Conservation (phyloP, 2,113 vertebrate genomes). For the Monopterus albus region DNA sequence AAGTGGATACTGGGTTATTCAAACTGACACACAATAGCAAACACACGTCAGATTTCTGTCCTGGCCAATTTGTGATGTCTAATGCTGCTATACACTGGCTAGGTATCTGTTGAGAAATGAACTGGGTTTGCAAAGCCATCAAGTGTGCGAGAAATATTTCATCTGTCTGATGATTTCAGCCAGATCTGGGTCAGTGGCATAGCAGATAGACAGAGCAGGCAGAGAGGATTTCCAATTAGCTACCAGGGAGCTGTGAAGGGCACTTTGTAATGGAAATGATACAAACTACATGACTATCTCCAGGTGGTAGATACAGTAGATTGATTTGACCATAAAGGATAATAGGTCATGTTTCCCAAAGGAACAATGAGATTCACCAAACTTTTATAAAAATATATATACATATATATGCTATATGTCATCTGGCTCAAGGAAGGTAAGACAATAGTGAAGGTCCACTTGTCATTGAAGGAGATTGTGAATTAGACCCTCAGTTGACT, state of each 20-base stretch:
- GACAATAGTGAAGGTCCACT: no score
- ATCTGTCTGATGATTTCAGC: conserved; percentile 24
- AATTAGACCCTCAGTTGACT: no score
- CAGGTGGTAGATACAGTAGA: neutral
- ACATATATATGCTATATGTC: no score
- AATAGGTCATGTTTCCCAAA: neutral
- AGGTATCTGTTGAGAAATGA: neutral
- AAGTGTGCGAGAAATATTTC: conserved; percentile 16
- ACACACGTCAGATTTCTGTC: neutral
- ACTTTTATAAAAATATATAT: no score
- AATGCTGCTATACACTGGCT: conserved; percentile 5
- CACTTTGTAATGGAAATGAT: conserved; percentile 10
- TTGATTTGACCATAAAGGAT: no score
- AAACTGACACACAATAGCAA: conserved; percentile 1
- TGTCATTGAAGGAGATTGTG: no score
- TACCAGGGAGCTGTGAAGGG: conserved; percentile 8
- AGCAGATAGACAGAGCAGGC: neutral
- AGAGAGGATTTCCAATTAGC: conserved; percentile 17
- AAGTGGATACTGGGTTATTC: conserved; percentile 2
- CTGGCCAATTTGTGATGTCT: neutral
- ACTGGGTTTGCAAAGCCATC: neutral
- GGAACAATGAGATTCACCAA: neutral
- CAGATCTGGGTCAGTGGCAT: conserved; percentile 39
- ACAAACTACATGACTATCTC: neutral
- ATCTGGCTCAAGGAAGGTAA: no score